These are phyloP conservation scores for Salarias fasciatus DNA, from an alignment of 2,797 vertebrate genomes.

Conservation along the genomic window DNA sequence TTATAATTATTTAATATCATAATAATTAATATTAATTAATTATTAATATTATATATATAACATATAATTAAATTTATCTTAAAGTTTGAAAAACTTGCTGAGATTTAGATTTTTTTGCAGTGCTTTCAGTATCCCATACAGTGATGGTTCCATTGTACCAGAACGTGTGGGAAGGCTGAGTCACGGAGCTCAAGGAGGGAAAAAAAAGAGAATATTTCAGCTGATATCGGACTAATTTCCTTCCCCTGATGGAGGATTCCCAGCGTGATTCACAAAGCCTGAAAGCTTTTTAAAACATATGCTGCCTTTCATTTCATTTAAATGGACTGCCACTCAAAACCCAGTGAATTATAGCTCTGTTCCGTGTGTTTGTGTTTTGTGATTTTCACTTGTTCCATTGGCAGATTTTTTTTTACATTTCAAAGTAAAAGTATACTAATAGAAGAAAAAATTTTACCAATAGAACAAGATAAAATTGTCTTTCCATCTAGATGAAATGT, in stretches of 20 bases:
- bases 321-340: background rate
- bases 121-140: constrained; percentile 36
- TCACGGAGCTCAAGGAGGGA: constrained; percentile 39
- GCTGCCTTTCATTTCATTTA: constrained; percentile 30
- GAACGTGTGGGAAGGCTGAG: constrained; percentile 51
- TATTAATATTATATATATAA: too few species aligned
- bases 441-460: too few species aligned
- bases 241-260: background rate
- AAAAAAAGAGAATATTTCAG: constrained; percentile 14
- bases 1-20: too few species aligned
- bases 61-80: too few species aligned
- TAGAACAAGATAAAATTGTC: too few species aligned
- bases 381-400: too few species aligned
- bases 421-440: too few species aligned
- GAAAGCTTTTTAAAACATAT: constrained; percentile 30
- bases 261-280: constrained; percentile 47
- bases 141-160: constrained; percentile 29
- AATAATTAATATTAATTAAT: too few species aligned
- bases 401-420: too few species aligned
- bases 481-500: too few species aligned
- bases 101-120: too few species aligned
- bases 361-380: background rate
- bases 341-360: constrained; percentile 3
- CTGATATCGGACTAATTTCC: constrained; percentile 13
- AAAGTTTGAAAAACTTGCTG: too few species aligned